phyloP scores from a whole-genome alignment of 2,888 invertebrate species.

The Nycteola revayana region DNA sequence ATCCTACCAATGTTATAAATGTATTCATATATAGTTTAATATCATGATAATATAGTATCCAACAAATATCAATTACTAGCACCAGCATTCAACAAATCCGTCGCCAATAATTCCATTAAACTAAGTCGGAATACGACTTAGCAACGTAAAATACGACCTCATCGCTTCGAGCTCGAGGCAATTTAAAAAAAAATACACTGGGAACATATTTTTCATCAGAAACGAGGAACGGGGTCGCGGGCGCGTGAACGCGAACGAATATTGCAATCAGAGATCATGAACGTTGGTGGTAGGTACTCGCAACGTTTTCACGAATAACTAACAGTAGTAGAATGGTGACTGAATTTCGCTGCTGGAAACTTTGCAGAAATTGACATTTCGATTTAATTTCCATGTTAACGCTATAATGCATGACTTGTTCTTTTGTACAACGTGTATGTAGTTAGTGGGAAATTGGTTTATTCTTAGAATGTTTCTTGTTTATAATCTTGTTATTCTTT shows the following conservation, averaged over 20 bases:
- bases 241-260: conserved; percentile 42
- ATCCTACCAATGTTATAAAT: too few relatives aligned
- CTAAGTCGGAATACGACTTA: conserved; percentile 5
- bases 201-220: conserved; percentile 58
- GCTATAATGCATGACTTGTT: too few relatives aligned
- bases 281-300: conserved; percentile 31
- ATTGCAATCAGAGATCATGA: conserved; percentile 50
- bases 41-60: too few relatives aligned
- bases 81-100: too few relatives aligned
- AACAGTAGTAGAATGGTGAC: conserved; percentile 24
- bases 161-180: conserved; percentile 32
- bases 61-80: too few relatives aligned
- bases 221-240: conserved; percentile 35
- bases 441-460: too few relatives aligned
- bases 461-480: too few relatives aligned
- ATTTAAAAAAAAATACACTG: conserved; percentile 37
- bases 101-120: conserved; percentile 4
- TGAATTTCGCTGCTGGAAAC: conserved; percentile 8
- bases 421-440: too few relatives aligned
- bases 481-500: too few relatives aligned
- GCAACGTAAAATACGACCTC: conserved; percentile 37
- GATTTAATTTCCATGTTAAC: too few relatives aligned
- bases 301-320: conserved; percentile 37
- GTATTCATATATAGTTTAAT: too few relatives aligned
- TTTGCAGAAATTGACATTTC: conserved; percentile 9